Conservation (phyloP, 2,888 invertebrate genomes). For the Eulithis prunata region DNA sequence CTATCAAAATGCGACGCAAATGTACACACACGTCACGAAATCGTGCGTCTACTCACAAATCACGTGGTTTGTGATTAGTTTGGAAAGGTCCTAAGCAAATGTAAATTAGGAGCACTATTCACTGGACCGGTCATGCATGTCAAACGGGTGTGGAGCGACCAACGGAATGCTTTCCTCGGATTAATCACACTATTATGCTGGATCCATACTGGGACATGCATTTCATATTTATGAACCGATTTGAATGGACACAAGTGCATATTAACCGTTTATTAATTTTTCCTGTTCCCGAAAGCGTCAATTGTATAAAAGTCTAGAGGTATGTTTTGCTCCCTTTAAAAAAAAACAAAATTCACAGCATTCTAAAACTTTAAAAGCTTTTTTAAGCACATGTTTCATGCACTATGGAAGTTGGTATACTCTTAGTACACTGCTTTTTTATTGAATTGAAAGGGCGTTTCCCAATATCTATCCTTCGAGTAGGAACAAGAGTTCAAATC, state of each 20-base stretch:
- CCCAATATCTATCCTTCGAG: not conserved
- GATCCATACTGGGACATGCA: slow-evolving; percentile 13
- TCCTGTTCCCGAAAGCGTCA: too few relatives aligned
- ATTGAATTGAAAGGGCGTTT: not conserved
- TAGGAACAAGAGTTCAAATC: not conserved
- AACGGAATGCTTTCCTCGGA: slow-evolving; percentile 15
- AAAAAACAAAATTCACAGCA: too few relatives aligned
- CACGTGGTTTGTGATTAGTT: slow-evolving; percentile 5
- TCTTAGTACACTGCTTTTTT: too few relatives aligned
- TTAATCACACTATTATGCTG: slow-evolving; percentile 13
- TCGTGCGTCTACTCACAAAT: not conserved
- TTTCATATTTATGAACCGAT: slow-evolving; percentile 13
- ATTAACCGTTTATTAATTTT: not conserved
- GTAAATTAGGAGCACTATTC: slow-evolving; percentile 8
- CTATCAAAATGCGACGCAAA: too few relatives aligned
- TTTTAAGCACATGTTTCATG: not conserved
- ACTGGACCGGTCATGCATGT: slow-evolving; percentile 44
- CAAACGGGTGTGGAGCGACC: slow-evolving; percentile 33
- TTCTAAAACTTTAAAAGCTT: not conserved
- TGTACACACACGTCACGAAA: too few relatives aligned
- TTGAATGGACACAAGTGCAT: slow-evolving; percentile 9
- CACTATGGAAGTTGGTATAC: too few relatives aligned
- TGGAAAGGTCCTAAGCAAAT: slow-evolving; percentile 9
- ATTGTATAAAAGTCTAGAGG: too few relatives aligned
- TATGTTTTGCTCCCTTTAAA: too few relatives aligned